Base-by-base conservation (phyloP, 2,113 vertebrate genomes). In the Aegithalos caudatus region DNA sequence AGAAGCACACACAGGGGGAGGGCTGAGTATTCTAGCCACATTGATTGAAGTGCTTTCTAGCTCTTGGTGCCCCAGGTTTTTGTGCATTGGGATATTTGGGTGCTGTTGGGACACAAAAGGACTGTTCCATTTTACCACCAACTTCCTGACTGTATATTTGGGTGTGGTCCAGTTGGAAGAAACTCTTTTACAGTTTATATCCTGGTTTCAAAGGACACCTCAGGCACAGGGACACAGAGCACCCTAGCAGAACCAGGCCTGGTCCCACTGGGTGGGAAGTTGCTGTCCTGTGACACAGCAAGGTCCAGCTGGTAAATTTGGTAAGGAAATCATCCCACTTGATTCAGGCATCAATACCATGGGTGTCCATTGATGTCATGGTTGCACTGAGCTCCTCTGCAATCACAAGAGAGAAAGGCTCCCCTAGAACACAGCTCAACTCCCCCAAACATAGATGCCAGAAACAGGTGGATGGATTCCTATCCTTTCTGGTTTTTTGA, bases 401-500 rank as follows among this genome's bases (percentile, higher is more conserved):
- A 60, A 20, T 8, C 28, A 50, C 28, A 54, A 15, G 12, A 81
- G 45, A 72, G 13, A 76, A 44, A 67, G 3, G 8, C 11, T 58
- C 27, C 64, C 28, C 29, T 16, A 56, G 33, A 48, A 7, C 10
- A 25, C 2, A 11, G 12, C 38, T 78, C 6, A 3, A 23, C 64
- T 66, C 20, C 79, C 10, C 3, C 10, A 69, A 15, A 70, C 21
- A 29, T 25, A 48, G 53, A 37, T 57, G 31, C 6, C 22, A 57
- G 50, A 61, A 88, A 57, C 3, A 44, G 28, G 6, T 56, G 22
- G 65, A 51, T 27, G 20, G 24, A 37, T 62, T 79, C 51, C 53
- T 57, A 2, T 9, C 15, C 20, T 76, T 56, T 70, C 13, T 61
- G 10, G 0, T 14, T 45, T 33, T 62, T 53, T 51, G 0, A 24